A percentile compares a stretch with the other conserved stretches of the same genome.
Conservation (phyloP, 2,113 vertebrate genomes). For the Lagopus leucura region DNA sequence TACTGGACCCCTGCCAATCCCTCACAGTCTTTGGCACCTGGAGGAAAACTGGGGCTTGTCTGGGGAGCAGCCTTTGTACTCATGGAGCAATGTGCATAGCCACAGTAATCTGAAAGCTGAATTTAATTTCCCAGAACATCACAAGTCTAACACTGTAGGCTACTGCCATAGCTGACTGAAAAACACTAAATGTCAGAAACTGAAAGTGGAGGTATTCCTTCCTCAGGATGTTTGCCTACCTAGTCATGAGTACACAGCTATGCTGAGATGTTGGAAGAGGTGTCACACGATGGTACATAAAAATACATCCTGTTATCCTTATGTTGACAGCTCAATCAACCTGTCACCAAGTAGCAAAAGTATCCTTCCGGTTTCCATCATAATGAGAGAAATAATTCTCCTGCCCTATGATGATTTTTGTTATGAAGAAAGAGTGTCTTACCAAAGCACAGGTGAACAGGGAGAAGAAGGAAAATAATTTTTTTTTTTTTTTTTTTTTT, state of each 20-base stretch:
- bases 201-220: background rate
- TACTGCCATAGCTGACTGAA: background rate
- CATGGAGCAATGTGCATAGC: background rate
- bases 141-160: background rate
- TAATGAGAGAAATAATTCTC: background rate
- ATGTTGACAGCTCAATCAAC: background rate
- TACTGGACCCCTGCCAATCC: background rate
- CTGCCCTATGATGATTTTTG: background rate
- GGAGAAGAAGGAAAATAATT: background rate
- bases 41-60: background rate
- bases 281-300: background rate
- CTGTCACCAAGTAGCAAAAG: background rate
- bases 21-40: background rate
- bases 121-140: background rate
- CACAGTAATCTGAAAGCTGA: background rate
- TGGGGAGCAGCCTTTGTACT: background rate
- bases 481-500: too few species aligned
- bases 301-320: background rate
- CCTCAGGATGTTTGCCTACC: background rate
- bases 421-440: background rate
- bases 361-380: background rate
- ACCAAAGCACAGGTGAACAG: background rate
- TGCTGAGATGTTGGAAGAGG: background rate
- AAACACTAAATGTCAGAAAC: fast-evolving
- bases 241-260: background rate